Conservation (phyloP, 2,797 vertebrate genomes). For the Paedocypris micromegethes region DNA sequence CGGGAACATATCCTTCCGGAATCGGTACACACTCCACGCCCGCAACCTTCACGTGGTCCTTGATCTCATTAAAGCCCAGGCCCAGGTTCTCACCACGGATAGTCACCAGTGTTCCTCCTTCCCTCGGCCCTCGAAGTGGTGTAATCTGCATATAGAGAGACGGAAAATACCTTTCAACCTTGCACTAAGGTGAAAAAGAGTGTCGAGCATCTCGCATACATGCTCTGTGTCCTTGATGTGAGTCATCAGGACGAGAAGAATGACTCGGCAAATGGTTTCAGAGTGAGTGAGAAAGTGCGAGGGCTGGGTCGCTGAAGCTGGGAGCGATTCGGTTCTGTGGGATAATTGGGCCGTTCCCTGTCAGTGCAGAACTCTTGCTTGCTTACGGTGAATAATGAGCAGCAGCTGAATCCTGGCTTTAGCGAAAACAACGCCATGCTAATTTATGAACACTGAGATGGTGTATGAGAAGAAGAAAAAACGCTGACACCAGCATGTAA, state of each 20-base stretch:
- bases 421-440: conserved; percentile 26
- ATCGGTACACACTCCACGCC: conserved; percentile 91
- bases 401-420: conserved; percentile 29
- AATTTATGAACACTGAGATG: conserved; percentile 39
- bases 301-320: conserved; percentile 23
- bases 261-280: conserved; percentile 37
- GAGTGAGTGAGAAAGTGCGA: conserved; percentile 27
- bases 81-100: conserved; percentile 96
- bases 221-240: conserved; percentile 8
- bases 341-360: conserved; percentile 45
- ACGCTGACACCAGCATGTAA: conserved; percentile 25
- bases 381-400: conserved; percentile 45
- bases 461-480: conserved; percentile 16
- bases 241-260: conserved; percentile 29
- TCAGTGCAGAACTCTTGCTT: conserved; percentile 37
- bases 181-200: conserved; percentile 6
- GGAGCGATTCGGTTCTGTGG: conserved; percentile 43
- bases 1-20: conserved; percentile 90
- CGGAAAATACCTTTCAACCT: background rate
- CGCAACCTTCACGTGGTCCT: conserved; percentile 85
- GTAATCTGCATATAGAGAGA: conserved; percentile 72
- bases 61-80: conserved; percentile 89
- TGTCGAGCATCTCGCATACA: background rate
- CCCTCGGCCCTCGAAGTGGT: conserved; percentile 86
- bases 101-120: conserved; percentile 93